Evolutionary conservation across 2,888 invertebrate species (phyloP), one percentile per base, ranked within the genome.

Genomic region (Germaria angustata): DNA sequence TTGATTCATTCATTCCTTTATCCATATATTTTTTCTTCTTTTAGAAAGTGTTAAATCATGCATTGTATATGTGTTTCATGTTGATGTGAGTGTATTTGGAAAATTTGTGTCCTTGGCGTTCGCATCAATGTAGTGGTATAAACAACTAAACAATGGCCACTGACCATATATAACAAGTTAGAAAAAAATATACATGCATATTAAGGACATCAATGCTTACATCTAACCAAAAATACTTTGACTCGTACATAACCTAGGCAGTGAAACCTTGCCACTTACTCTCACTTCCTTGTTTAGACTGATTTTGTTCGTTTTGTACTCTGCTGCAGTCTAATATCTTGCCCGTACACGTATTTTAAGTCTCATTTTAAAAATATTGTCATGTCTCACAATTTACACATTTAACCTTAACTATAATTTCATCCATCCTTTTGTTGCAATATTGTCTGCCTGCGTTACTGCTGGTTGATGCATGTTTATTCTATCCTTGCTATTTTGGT

Each of bases 291-390:
- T 39, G 2, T 0, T 39, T 4, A 9, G 36, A 11, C 11, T n/a
- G 2, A 1, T 13, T 53, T 15, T 53, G 32, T 22, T 28, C 15
- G 24, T 4, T 24, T 11, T 15, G 9, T 17, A 2, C 15, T 36
- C n/a, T 15, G n/a, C 15, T 1, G 8, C 9, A 13, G 15, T 20
- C 44, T 32, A 36, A 44, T 17, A 46, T 46, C 17, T 36, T 46
- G 55, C 17, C 53, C 44, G 46, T 55, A 32, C 17, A 53, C 44
- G 46, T 55, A 32, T 57, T 71, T 41, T 13, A 49, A 44, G 32
- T 65, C 22, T 46, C 39, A 78, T 66, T 79, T 57, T 44, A 66
- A 63, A 78, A 82, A 78, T 78, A 78, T 78, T 81, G 77, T 75
- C 65, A 73, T 72, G 72, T 81, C 73, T 69, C 73, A 63, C 69